Evolutionary conservation across 2,797 vertebrate genomes (phyloP).

Genomic region (Ctenochaetus hawaiiensis): DNA sequence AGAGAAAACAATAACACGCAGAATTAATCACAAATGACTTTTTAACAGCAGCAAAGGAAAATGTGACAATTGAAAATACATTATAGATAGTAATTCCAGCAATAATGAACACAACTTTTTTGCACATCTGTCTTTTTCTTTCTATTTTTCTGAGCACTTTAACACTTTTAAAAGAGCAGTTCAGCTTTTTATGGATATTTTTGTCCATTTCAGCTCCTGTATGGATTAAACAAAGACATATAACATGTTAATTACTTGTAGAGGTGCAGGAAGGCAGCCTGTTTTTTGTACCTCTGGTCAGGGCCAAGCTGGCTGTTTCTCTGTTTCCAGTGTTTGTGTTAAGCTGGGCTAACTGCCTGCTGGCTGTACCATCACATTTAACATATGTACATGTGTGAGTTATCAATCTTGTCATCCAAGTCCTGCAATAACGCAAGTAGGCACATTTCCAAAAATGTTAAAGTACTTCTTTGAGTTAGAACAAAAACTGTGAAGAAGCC

Average conservation of each 20-base stretch:
- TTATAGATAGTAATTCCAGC: neutral
- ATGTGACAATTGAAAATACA: neutral
- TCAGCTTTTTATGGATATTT: neutral
- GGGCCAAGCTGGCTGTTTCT: neutral
- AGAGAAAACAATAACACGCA: conserved; percentile 50
- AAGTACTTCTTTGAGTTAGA: neutral
- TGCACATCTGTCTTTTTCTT: no score
- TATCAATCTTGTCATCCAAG: neutral
- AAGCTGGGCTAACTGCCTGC: neutral
- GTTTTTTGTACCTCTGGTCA: neutral
- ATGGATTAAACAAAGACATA: no score
- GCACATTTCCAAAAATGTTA: neutral
- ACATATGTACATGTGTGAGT: neutral
- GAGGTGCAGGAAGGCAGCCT: no score
- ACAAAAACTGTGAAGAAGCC: neutral
- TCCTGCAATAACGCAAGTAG: neutral
- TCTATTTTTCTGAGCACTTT: neutral
- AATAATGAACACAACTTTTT: no score
- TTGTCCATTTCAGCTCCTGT: no score
- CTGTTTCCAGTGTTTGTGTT: neutral
- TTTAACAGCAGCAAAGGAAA: neutral
- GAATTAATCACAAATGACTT: conserved; percentile 32
- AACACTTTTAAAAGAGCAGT: neutral
- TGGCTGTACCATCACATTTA: neutral
- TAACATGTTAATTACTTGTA: no score